phyloP scores from a whole-genome alignment of 2,113 vertebrate genomes.

The Zapus hudsonius region DNA sequence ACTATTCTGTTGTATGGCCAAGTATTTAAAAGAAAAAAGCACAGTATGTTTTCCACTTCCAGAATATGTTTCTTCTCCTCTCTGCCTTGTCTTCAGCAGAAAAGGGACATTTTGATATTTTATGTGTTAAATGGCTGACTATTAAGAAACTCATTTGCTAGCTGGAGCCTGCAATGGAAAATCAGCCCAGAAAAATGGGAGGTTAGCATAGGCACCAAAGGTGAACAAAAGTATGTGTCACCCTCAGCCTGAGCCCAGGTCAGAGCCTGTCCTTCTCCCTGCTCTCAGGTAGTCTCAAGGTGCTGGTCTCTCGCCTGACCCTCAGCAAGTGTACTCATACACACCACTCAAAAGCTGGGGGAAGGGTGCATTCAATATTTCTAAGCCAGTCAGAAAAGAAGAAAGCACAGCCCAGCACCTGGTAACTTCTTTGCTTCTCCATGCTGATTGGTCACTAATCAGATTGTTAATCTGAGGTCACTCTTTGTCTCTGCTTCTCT shows the following conservation, averaged over 20 bases:
- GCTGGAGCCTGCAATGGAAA: constrained; percentile 34
- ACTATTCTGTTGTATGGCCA: background rate
- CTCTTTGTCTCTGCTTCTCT: background rate
- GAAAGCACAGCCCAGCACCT: background rate
- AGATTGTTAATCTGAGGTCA: constrained; percentile 10
- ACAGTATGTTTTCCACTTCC: constrained; percentile 18
- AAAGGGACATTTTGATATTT: constrained; percentile 58
- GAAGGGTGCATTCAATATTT: background rate
- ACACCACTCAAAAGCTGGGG: background rate
- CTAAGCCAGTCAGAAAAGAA: background rate
- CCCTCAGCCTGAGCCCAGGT: background rate
- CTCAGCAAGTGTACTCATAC: background rate
- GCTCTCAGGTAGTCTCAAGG: background rate
- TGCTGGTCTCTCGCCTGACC: background rate
- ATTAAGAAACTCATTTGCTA: constrained; percentile 37
- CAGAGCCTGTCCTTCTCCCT: background rate
- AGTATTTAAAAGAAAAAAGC: constrained; percentile 61
- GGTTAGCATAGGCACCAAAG: background rate
- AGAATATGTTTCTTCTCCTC: constrained; percentile 39
- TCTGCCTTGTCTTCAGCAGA: constrained; percentile 55
- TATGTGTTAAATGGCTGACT: constrained; percentile 34
- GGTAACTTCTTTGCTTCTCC: constrained; percentile 35
- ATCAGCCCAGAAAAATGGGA: constrained; percentile 47
- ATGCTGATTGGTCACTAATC: background rate
- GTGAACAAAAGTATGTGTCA: background rate